Percentiles rank a stretch among this genome's conserved stretches.
These are phyloP conservation scores for Pelodytes ibericus DNA, from an alignment of 2,797 vertebrate genomes.

Conservation along the genomic window DNA sequence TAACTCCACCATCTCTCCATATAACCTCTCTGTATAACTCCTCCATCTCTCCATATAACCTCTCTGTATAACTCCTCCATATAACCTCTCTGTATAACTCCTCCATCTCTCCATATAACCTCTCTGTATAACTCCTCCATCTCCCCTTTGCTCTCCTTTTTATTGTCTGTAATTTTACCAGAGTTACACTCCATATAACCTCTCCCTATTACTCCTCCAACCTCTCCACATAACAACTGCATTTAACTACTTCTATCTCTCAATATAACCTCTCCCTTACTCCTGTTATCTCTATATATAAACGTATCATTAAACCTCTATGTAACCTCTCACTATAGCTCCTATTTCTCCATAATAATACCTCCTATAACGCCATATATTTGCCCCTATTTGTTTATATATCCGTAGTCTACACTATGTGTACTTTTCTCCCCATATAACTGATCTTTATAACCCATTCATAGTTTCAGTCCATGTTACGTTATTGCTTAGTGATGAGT, in stretches of 20 bases:
- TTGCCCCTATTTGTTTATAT: background rate
- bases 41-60: background rate
- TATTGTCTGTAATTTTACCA: no score
- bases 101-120: background rate
- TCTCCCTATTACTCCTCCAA: no score
- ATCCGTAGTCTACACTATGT: background rate
- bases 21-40: background rate
- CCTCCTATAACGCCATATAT: background rate
- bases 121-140: background rate
- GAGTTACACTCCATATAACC: no score
- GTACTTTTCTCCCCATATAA: background rate
- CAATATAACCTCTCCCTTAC: background rate
- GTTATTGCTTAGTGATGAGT: constrained; percentile 10
- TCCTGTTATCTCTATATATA: background rate
- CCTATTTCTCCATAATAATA: background rate
- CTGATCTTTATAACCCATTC: background rate
- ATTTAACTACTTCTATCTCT: background rate
- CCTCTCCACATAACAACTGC: background rate
- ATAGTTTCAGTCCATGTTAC: constrained; percentile 21
- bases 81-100: background rate
- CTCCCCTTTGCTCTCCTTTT: no score
- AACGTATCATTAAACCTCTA: no score
- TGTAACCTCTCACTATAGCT: background rate
- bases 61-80: no score
- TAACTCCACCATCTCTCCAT: background rate